Evolutionary conservation across 2,888 invertebrate genomes (phyloP), one percentile per base, ranked within the genome.

Genomic region (Adela reaumurella): DNA sequence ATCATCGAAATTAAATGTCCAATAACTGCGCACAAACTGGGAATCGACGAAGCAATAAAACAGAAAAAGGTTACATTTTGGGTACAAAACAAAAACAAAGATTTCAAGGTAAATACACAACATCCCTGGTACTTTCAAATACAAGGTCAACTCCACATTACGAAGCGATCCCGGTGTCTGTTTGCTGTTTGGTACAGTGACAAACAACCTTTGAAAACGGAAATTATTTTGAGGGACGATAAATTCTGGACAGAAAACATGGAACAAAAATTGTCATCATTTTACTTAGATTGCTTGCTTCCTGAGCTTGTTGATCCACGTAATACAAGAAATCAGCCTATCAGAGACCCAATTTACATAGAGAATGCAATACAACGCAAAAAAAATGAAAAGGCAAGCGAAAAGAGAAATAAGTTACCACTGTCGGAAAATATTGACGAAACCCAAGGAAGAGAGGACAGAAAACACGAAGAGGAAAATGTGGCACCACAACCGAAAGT

Each of bases 61-160:
- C 17, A 17, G 19, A 28, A 28, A 18, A 49, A 49, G 46, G 5
- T 46, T 10, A 19, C 2, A 17, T 49, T 46, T 46, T 49, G 20
- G 24, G 24, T 24, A 24, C 24, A 24, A 24, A 24, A 24, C n/a
- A 24, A 24, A 24, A 24, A 24, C 24, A 24, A 24, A 6, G 24
- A 24, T 6, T 24, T 24, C 24, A 4, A 24, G 8, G 8, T 24
- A 24, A 24, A 24, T 8, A 24, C 24, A 24, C 4, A 24, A 4
- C 24, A 24, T 24, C 5, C 24, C 5, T 24, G 24, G 24, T 24
- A 24, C 24, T 46, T 48, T 47, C 52, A 54, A 48, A 43, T 46
- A 2, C 52, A 54, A 20, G 53, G 53, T 1, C 53, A 54, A 49
- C 17, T 53, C 18, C 50, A 53, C 42, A 50, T 52, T 17, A 45